Percentiles rank a stretch among this genome's conserved stretches.
phyloP scores from a whole-genome alignment of 2,888 invertebrate genomes.

The Coenonympha arcania region DNA sequence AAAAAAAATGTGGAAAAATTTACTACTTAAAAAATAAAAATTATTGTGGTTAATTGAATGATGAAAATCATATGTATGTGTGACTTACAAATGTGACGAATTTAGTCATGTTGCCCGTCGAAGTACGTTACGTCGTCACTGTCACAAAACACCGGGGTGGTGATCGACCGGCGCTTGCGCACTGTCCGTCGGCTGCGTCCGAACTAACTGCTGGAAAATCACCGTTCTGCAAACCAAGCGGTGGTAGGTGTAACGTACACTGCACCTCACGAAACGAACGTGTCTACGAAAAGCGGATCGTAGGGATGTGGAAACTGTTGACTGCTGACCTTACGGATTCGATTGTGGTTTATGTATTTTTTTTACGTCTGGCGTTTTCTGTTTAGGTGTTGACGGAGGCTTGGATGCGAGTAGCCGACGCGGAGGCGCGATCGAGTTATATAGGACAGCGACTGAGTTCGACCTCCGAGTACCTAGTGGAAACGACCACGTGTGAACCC shows the following conservation, averaged over 20 bases:
- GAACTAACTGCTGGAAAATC: constrained; percentile 41
- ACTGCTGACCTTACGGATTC: constrained; percentile 45
- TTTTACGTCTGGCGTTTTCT: constrained; percentile 51
- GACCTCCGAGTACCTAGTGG: constrained; percentile 64
- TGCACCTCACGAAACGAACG: constrained; percentile 41
- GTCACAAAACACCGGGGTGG: constrained; percentile 52
- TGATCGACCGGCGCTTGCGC: constrained; percentile 40
- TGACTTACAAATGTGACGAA: constrained; percentile 64
- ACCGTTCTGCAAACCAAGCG: constrained; percentile 58
- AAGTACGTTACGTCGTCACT: constrained; percentile 38
- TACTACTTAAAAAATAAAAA: no score
- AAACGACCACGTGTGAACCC: constrained; percentile 32
- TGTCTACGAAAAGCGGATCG: constrained; percentile 37
- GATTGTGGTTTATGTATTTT: constrained; percentile 45
- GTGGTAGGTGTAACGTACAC: constrained; percentile 52
- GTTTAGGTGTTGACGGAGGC: constrained; percentile 52
- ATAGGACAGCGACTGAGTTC: constrained; percentile 61
- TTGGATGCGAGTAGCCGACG: constrained; percentile 58
- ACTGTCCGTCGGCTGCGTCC: constrained; percentile 48
- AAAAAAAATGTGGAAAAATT: no score
- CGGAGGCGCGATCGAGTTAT: constrained; percentile 57
- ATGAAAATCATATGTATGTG: background rate
- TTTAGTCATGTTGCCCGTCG: constrained; percentile 57
- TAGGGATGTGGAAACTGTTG: constrained; percentile 38
- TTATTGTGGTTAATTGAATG: background rate